Base-by-base conservation (phyloP, 2,797 vertebrate species). In the Trachops cirrhosus region DNA sequence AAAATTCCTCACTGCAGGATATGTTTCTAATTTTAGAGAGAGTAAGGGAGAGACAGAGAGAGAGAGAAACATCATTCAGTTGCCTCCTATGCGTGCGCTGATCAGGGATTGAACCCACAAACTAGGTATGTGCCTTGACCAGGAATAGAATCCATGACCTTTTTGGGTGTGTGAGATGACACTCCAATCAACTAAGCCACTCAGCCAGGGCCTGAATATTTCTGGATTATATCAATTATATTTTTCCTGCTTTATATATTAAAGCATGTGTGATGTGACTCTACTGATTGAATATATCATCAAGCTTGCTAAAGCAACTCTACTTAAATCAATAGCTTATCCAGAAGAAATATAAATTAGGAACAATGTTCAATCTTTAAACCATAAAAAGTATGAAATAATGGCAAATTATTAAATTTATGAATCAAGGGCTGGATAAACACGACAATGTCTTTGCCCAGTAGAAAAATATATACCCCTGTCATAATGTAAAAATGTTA, bases 341-440 rank as follows among this genome's bases (percentile, higher is more conserved):
- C 5, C 3, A 92, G 88, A 62, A 67, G 2, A 84, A 86, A 34
- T 73, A 89, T 39, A 46, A 52, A 64, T 75, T 22, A 71, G 50
- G n/a, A 32, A 34, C 75, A 96, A 94, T 87, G 16, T 9, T 15
- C 6, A 96, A 57, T 59, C 24, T 57, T 83, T 41, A 94, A 94
- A 54, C 6, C 74, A 41, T n/a, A 91, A 83, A 5, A 86, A 41
- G 7, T 62, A 83, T 77, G 54, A 86, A 94, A 18, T 57, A 77
- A 92, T 92, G 16, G 29, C 15, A 90, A 15, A 75, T 62, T 70
- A 96, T 70, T 88, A 78, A 94, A 83, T 86, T 91, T 95, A 52
- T 85, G n/a, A 88, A 83, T 85, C 15, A 67, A 78, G 11, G 24
- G 22, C 18, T 86, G 1, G 64, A 82, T 95, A 83, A 96, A 97